Base-by-base conservation (phyloP, 2,113 vertebrate species). In the Megaptera novaeangliae region DNA sequence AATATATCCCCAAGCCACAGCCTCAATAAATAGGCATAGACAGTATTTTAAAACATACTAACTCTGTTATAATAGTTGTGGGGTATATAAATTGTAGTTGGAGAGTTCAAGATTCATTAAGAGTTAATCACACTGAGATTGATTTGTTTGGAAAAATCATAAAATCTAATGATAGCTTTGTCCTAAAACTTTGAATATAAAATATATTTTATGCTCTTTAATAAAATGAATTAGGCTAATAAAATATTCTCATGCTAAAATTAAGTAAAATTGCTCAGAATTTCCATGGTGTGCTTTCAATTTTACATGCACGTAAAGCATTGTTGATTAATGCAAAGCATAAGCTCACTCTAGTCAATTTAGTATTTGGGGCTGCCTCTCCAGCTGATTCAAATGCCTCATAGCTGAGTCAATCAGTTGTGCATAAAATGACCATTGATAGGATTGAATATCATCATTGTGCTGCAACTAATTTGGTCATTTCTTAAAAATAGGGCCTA, bases 211-310 rank as follows among this genome's bases (percentile, higher is more conserved):
- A 95, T 91, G 69, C 14, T 49, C 34, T 94, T 91, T 77, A 96
- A 81, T 86, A 95, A 87, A 97, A 66, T 84, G 44, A 83, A 87
- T 94, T 85, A 66, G 15, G 41, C 36, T 87, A 96, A 88, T 97
- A 90, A 95, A 86, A 96, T 94, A 91, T 52, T 61, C 61, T 85
- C 18, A 74, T 72, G 25, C 61, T 81, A 84, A 63, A 94, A 61
- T 72, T 85, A 94, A 88, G 66, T 34, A 55, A 86, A 71, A 91
- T 46, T 74, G 20, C 14, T 95, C 75, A 88, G 72, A 81, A 82
- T 96, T 84, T 85, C 23, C n/a, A 72, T 31, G 9, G 52, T 31
- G 39, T 66, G 59, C 10, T 66, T 78, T 89, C 36, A 74, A 15
- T 93, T 88, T 90, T 44, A 27, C 20, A 25, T 15, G 20, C 17